phyloP scores from a whole-genome alignment of 1,140 invertebrate species.

The Lucilia cuprina region DNA sequence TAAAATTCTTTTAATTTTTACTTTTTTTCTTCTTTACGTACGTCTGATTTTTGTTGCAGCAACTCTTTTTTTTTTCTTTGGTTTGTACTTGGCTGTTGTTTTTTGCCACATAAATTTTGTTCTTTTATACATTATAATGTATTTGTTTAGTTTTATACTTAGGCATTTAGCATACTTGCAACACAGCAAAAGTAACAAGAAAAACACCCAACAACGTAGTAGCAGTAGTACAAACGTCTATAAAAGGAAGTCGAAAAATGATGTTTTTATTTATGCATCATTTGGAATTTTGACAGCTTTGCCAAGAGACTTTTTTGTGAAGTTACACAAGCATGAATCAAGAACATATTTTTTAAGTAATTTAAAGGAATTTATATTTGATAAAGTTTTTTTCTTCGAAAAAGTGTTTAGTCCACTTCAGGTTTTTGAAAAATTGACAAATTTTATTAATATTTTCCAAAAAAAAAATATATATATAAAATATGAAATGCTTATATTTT shows the following conservation, averaged over 20 bases:
- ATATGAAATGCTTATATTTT: background rate
- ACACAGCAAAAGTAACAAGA: background rate
- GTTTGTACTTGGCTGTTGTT: background rate
- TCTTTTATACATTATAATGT: conserved; percentile 22
- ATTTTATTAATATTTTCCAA: background rate
- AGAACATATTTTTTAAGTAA: background rate
- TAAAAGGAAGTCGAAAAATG: conserved; percentile 25
- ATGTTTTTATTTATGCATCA: conserved; percentile 32
- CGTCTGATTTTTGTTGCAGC: background rate
- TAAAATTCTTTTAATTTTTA: background rate
- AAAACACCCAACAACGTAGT: background rate
- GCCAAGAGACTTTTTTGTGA: background rate
- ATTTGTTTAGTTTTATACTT: background rate
- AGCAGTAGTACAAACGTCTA: background rate
- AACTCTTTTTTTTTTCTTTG: too few relatives aligned
- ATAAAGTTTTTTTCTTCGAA: background rate
- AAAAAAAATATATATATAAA: background rate
- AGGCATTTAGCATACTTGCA: conserved; percentile 3
- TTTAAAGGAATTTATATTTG: conserved; percentile 17
- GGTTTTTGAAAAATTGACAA: background rate
- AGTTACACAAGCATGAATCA: background rate
- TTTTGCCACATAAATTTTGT: conserved; percentile 32
- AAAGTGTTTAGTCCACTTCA: background rate
- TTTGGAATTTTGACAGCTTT: conserved; percentile 27
- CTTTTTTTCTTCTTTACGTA: background rate